Conservation (phyloP, 2,113 vertebrate species). For the Scalopus aquaticus region DNA sequence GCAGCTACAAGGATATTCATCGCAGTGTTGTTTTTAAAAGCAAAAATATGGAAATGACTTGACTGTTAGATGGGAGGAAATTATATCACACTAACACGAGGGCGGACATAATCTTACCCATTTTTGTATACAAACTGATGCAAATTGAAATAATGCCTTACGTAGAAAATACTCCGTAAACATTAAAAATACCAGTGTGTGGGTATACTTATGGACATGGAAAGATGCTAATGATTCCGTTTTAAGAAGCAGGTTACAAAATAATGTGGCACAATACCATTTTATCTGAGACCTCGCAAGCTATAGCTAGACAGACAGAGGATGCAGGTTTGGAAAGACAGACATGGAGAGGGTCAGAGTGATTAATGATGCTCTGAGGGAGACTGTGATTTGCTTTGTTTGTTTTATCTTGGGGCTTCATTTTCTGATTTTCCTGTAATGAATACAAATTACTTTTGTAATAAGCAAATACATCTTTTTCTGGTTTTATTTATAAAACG, state of each 20-base stretch:
- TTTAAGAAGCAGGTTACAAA: conserved; percentile 34
- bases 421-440: conserved; percentile 44
- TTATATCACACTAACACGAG: background rate
- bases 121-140: conserved; percentile 9
- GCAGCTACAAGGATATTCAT: background rate
- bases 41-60: conserved; percentile 41
- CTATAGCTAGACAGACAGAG: background rate
- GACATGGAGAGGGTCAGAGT: background rate
- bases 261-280: background rate
- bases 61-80: background rate
- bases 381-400: conserved; percentile 18
- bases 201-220: conserved; percentile 2
- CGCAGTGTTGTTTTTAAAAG: conserved; percentile 56
- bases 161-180: conserved; percentile 15
- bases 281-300: background rate
- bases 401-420: conserved; percentile 8
- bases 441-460: conserved; percentile 44
- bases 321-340: conserved; percentile 6
- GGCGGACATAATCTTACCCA: conserved; percentile 7
- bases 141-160: conserved; percentile 25
- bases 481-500: conserved; percentile 49
- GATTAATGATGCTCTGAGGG: conserved; percentile 1
- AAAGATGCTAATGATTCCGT: conserved; percentile 25
- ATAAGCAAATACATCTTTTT: conserved; percentile 45
- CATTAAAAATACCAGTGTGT: conserved; percentile 38